phyloP scores from a whole-genome alignment of 2,113 vertebrate species.

The Bubo scandiacus region DNA sequence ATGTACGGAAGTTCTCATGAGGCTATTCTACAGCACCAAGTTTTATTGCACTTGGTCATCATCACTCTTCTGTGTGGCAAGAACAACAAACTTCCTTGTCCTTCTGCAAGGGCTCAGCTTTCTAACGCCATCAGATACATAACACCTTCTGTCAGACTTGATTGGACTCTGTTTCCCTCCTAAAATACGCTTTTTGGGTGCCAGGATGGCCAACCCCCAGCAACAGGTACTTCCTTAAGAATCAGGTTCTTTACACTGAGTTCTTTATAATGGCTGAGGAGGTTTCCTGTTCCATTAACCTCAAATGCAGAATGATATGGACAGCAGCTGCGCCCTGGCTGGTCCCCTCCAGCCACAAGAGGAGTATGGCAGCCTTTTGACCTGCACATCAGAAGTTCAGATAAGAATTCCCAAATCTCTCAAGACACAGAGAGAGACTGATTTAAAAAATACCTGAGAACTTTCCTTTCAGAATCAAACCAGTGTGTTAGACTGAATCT shows the following conservation, averaged over 20 bases:
- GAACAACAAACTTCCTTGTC: not conserved
- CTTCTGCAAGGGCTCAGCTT: not conserved
- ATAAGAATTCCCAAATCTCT: not conserved
- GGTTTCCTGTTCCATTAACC: not conserved
- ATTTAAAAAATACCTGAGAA: not conserved
- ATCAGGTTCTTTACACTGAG: not conserved
- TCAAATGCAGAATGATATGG: rapidly evolving
- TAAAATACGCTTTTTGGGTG: not conserved
- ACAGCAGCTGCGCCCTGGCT: not conserved
- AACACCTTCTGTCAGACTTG: not conserved
- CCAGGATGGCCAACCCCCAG: not conserved
- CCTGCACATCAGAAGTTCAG: not conserved
- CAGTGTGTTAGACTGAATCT: not conserved
- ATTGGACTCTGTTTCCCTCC: not conserved
- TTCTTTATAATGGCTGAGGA: not conserved
- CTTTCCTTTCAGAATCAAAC: not conserved
- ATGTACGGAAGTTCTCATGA: rapidly evolving
- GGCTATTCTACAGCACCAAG: not conserved
- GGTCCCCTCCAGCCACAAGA: not conserved
- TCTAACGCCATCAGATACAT: not conserved
- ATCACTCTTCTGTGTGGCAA: not conserved
- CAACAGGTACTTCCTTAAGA: not conserved
- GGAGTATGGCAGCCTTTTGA: not conserved
- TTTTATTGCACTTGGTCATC: not conserved
- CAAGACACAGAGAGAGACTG: not conserved